Conservation (phyloP, 2,797 vertebrate genomes). For the Macrochelys suwanniensis region DNA sequence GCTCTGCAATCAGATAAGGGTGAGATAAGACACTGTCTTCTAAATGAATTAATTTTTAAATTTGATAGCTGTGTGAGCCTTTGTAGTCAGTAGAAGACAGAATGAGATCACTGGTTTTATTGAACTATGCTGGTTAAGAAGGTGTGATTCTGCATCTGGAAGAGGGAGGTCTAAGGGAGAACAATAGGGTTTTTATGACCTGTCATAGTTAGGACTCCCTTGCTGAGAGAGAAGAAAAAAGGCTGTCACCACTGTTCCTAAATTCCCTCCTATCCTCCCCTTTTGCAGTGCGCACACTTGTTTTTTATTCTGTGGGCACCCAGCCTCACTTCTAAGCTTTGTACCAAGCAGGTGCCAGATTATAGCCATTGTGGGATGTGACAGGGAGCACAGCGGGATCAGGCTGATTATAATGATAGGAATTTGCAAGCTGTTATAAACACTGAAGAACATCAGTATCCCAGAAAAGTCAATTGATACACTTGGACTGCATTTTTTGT, state of each 20-base stretch:
- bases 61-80: neutral
- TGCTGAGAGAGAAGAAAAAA: slow-evolving; percentile 71
- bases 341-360: slow-evolving; percentile 78
- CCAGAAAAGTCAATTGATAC: slow-evolving; percentile 17
- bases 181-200: slow-evolving; percentile 62
- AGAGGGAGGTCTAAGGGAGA: slow-evolving; percentile 58
- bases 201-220: slow-evolving; percentile 36
- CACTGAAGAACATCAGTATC: slow-evolving; percentile 42
- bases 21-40: neutral
- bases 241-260: slow-evolving; percentile 56
- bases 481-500: slow-evolving; percentile 57
- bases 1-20: neutral
- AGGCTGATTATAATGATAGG: slow-evolving; percentile 70
- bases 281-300: neutral
- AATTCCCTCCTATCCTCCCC: slow-evolving; percentile 62
- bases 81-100: neutral
- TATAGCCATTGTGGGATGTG: slow-evolving; percentile 71
- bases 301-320: slow-evolving; percentile 75
- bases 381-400: slow-evolving; percentile 74
- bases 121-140: slow-evolving; percentile 31
- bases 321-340: slow-evolving; percentile 67
- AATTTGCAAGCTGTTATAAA: slow-evolving; percentile 77
- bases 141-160: slow-evolving; percentile 50
- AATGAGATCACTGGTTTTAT: slow-evolving; percentile 19
- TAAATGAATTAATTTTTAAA: neutral